Percentiles rank a stretch among this genome's conserved stretches.
Evolutionary conservation across 1,140 invertebrate species (phyloP).

Genomic region (Drosophila mayri): DNA sequence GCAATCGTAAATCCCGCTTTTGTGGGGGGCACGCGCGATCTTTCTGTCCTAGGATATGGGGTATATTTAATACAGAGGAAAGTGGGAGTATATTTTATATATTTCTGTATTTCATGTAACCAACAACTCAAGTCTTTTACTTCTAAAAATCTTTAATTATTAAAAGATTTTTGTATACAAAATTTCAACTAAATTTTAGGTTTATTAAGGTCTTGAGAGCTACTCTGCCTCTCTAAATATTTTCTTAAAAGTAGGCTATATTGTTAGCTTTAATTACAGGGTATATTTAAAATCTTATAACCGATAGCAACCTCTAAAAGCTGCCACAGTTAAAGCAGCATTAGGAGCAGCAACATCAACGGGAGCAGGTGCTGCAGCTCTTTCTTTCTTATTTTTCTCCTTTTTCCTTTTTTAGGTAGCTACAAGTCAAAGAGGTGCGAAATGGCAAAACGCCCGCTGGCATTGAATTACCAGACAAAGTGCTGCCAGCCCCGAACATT

Average conservation of each 20-base stretch:
- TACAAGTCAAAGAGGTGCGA: slow-evolving; percentile 79
- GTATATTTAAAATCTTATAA: neutral
- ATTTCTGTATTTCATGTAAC: neutral
- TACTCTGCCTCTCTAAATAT: neutral
- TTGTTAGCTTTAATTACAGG: neutral
- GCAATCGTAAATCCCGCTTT: slow-evolving; percentile 74
- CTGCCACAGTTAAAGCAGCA: slow-evolving; percentile 50
- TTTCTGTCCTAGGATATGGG: neutral
- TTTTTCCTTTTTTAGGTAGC: slow-evolving; percentile 58
- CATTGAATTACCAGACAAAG: slow-evolving; percentile 82
- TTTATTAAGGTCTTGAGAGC: neutral
- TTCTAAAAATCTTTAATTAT: too few relatives aligned
- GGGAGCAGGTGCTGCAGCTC: slow-evolving; percentile 55
- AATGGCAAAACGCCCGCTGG: slow-evolving; percentile 79
- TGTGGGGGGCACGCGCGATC: slow-evolving; percentile 75
- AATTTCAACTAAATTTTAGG: neutral
- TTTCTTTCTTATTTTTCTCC: slow-evolving; percentile 1
- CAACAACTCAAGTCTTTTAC: neutral
- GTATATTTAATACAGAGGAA: neutral
- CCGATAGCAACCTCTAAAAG: neutral
- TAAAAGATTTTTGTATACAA: too few relatives aligned
- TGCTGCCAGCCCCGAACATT: slow-evolving; percentile 75
- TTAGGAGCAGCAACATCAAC: slow-evolving; percentile 7
- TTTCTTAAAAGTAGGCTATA: neutral
- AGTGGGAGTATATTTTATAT: neutral